phyloP scores from a whole-genome alignment of 92 coral and sea anemone genomes.

The Meandrina meandrites region DNA sequence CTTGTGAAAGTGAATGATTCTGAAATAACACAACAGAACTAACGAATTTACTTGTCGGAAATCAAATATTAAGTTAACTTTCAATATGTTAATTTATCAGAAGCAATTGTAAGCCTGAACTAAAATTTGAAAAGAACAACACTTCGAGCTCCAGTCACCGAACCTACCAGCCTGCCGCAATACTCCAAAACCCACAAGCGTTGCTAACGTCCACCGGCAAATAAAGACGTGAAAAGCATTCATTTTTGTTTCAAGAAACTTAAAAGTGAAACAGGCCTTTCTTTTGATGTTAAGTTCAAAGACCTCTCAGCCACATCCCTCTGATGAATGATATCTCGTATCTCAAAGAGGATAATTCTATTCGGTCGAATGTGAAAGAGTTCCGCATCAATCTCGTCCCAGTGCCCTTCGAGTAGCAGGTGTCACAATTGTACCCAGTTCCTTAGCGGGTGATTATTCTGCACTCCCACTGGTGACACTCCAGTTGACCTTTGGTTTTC shows the following conservation, averaged over 20 bases:
- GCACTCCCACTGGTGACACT: too few relatives aligned
- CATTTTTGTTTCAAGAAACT: neutral
- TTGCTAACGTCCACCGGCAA: neutral
- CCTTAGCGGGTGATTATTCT: too few relatives aligned
- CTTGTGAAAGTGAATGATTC: neutral
- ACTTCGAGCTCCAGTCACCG: neutral
- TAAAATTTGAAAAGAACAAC: too few relatives aligned
- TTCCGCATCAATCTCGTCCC: too few relatives aligned
- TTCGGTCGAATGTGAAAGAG: too few relatives aligned
- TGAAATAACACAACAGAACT: neutral
- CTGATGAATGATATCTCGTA: slow-evolving; percentile 36
- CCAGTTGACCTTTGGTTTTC: too few relatives aligned
- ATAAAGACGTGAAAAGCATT: neutral
- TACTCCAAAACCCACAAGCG: neutral
- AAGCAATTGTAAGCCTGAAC: too few relatives aligned
- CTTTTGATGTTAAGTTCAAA: neutral
- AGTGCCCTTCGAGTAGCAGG: too few relatives aligned
- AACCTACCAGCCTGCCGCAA: neutral
- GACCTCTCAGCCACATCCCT: neutral
- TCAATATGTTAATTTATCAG: too few relatives aligned
- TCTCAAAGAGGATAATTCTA: neutral
- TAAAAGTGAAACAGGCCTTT: neutral
- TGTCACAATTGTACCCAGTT: too few relatives aligned
- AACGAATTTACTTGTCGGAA: too few relatives aligned
- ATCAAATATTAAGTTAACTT: too few relatives aligned